These are phyloP conservation scores for Trematomus loennbergii DNA, from an alignment of 2,113 vertebrate genomes.

Conservation along the genomic window DNA sequence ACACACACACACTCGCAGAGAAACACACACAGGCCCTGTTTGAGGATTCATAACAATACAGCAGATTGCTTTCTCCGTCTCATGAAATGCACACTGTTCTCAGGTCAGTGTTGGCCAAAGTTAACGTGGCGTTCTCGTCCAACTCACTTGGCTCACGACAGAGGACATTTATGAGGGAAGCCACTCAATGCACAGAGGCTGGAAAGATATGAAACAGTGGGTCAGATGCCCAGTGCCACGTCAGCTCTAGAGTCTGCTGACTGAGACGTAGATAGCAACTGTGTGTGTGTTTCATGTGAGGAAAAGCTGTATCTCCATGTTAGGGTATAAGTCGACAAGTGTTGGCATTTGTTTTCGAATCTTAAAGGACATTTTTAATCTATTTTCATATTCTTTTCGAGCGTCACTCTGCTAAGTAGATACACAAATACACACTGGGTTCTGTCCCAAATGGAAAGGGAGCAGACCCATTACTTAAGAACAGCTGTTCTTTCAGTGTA, in stretches of 20 bases:
- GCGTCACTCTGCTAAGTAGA: too few species aligned
- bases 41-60: slow-evolving; percentile 40
- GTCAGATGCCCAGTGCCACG: slow-evolving; percentile 23
- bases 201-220: slow-evolving; percentile 23
- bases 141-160: slow-evolving; percentile 34
- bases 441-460: too few species aligned
- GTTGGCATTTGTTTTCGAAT: too few species aligned
- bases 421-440: too few species aligned
- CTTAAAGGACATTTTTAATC: too few species aligned
- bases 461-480: too few species aligned
- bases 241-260: slow-evolving; percentile 1
- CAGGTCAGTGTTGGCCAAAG: slow-evolving; percentile 42
- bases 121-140: slow-evolving; percentile 43
- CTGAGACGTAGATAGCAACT: too few species aligned
- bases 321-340: too few species aligned
- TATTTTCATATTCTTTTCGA: too few species aligned
- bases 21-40: slow-evolving; percentile 29
- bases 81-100: slow-evolving; percentile 39
- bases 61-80: slow-evolving; percentile 35
- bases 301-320: too few species aligned
- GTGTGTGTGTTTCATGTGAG: too few species aligned
- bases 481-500: not conserved
- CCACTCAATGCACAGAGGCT: not conserved
- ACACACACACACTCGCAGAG: not conserved
- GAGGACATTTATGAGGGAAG: slow-evolving; percentile 23